Evolutionary conservation across 2,113 vertebrate species (phyloP).

Genomic region (Planiliza haematocheilus): DNA sequence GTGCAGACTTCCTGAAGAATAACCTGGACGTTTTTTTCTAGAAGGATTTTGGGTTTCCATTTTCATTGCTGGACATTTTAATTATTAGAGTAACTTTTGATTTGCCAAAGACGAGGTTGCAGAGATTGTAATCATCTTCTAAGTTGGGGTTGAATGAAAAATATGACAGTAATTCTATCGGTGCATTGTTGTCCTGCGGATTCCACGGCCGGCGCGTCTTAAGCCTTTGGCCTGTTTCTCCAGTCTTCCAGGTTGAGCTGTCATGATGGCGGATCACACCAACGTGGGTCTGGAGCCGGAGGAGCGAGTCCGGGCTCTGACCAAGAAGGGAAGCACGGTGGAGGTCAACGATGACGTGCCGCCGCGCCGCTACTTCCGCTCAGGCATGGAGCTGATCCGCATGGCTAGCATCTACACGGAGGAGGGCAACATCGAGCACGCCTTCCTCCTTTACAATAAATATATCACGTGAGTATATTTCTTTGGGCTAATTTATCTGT

Average conservation of each 20-base stretch:
- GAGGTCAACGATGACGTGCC: conserved; percentile 94
- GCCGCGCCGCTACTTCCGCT: conserved; percentile 92
- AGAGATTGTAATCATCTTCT: not conserved
- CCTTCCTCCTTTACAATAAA: conserved; percentile 97
- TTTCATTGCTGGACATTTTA: too few relatives aligned
- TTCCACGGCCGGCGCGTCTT: not conserved
- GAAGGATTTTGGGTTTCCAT: too few relatives aligned
- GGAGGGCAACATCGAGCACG: conserved; percentile 92
- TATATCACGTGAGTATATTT: conserved; percentile 92
- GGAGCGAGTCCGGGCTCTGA: conserved; percentile 90
- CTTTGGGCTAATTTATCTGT: not conserved
- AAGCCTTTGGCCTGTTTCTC: not conserved
- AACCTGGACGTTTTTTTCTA: too few relatives aligned
- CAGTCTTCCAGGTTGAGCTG: conserved; percentile 42
- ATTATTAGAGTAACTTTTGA: not conserved
- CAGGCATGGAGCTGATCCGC: conserved; percentile 95
- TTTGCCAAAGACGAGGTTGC: not conserved
- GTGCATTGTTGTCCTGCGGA: not conserved
- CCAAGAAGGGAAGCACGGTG: conserved; percentile 89
- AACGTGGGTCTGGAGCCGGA: conserved; percentile 86
- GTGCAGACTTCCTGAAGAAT: too few relatives aligned
- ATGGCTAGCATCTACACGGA: conserved; percentile 92
- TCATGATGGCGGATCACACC: conserved; percentile 84
- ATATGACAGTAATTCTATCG: not conserved
- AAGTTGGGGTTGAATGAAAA: not conserved